These are phyloP conservation scores for Hiodon alosoides DNA, from an alignment of 2,113 vertebrate species.

Conservation along the genomic window DNA sequence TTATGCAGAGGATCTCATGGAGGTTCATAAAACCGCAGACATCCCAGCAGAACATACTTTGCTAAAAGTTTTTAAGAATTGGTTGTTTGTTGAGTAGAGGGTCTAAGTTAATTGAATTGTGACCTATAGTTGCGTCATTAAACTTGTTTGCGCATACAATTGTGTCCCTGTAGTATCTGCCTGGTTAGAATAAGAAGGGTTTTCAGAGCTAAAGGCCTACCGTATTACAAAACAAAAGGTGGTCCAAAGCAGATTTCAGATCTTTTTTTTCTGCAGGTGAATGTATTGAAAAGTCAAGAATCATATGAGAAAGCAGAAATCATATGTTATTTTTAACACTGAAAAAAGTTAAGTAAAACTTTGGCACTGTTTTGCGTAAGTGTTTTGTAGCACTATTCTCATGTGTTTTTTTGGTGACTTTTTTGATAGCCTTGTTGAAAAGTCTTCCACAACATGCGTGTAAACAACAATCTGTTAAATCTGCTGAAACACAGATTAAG, in stretches of 20 bases:
- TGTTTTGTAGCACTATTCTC: conserved; percentile 12
- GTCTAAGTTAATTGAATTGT: too few species aligned
- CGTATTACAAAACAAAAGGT: neutral
- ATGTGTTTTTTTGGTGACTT: conserved; percentile 11
- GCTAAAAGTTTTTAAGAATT: neutral
- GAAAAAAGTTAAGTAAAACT: neutral
- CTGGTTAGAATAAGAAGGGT: neutral
- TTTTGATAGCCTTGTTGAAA: conserved; percentile 22
- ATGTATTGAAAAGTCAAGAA: conserved; percentile 49
- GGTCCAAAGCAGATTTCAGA: too few species aligned
- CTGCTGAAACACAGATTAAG: neutral
- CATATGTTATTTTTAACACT: neutral
- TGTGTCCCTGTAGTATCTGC: neutral
- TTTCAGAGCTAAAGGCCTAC: conserved; percentile 1
- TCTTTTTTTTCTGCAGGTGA: conserved; percentile 9
- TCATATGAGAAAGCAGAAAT: neutral
- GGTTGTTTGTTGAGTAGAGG: too few species aligned
- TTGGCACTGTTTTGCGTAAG: conserved; percentile 10
- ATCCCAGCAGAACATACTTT: neutral
- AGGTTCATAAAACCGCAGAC: neutral
- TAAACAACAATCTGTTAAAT: conserved; percentile 6
- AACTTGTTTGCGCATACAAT: neutral
- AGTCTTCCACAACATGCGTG: conserved; percentile 25
- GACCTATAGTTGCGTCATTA: too few species aligned
- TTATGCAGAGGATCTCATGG: too few species aligned